Evolutionary conservation across 2,113 vertebrate genomes (phyloP).

Genomic region (Heliornis fulica): DNA sequence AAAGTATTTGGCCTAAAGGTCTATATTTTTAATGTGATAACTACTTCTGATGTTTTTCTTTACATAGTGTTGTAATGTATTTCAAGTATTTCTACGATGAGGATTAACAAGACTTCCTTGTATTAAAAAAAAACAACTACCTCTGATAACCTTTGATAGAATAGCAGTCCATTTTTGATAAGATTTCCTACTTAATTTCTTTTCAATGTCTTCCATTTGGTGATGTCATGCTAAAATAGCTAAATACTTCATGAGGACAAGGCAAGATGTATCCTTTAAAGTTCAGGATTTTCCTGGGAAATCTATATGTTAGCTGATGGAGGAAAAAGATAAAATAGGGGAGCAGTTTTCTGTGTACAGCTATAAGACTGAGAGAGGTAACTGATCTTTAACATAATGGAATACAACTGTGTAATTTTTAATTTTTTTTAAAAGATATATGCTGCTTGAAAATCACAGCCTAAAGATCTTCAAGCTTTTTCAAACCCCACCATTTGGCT

Average conservation of each 20-base stretch:
- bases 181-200: neutral
- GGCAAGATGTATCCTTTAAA: neutral
- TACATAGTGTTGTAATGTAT: neutral
- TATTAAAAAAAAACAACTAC: neutral
- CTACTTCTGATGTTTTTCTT: neutral
- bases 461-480: neutral
- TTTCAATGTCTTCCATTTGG: neutral
- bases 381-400: neutral
- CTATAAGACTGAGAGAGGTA: neutral
- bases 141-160: neutral
- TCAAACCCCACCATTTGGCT: neutral
- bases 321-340: neutral
- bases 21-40: slow-evolving; percentile 27
- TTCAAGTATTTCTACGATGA: neutral
- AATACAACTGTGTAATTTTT: neutral
- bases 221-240: neutral
- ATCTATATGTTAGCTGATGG: neutral
- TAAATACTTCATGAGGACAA: neutral
- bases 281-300: neutral
- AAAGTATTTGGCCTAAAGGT: neutral
- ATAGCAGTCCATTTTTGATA: neutral
- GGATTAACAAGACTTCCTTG: neutral
- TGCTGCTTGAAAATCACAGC: neutral
- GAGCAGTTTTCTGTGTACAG: neutral
- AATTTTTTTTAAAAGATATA: neutral